These are phyloP conservation scores for Oxytorus armatus DNA, from an alignment of 2,888 invertebrate species.

Conservation along the genomic window DNA sequence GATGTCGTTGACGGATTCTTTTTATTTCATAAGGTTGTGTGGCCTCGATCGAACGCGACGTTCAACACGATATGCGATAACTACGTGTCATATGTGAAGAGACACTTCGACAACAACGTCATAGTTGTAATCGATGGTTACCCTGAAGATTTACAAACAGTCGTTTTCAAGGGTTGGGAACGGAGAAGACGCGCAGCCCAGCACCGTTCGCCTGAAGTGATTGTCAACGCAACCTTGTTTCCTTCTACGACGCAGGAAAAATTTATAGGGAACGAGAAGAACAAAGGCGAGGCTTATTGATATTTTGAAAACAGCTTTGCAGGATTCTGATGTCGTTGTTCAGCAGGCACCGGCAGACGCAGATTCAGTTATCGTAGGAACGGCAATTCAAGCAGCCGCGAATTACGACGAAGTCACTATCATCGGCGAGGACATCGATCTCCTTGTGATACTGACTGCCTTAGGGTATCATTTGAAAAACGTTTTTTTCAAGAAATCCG, in stretches of 20 bases:
- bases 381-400: slow-evolving; percentile 40
- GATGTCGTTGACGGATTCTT: slow-evolving; percentile 42
- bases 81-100: slow-evolving; percentile 38
- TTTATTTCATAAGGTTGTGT: slow-evolving; percentile 50
- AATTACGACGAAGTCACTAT: slow-evolving; percentile 50
- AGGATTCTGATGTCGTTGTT: slow-evolving; percentile 38
- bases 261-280: slow-evolving; percentile 21
- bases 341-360: slow-evolving; percentile 60
- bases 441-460: slow-evolving; percentile 70
- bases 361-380: slow-evolving; percentile 53
- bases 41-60: slow-evolving; percentile 29
- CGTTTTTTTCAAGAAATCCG: slow-evolving; percentile 57
- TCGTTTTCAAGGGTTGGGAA: slow-evolving; percentile 30
- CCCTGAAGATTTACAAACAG: slow-evolving; percentile 20
- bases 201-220: slow-evolving; percentile 6
- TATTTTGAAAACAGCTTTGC: slow-evolving; percentile 35
- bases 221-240: slow-evolving; percentile 27
- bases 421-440: slow-evolving; percentile 70
- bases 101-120: slow-evolving; percentile 26
- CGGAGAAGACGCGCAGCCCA: slow-evolving; percentile 48
- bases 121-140: slow-evolving; percentile 48
- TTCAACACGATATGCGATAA: slow-evolving; percentile 43
- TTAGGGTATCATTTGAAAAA: slow-evolving; percentile 52
- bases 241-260: slow-evolving; percentile 27
- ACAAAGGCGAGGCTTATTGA: slow-evolving; percentile 24